Base-by-base conservation (phyloP, 30 jellyfish, hydroid and myxozoan species). In the Turritopsis dohrnii region DNA sequence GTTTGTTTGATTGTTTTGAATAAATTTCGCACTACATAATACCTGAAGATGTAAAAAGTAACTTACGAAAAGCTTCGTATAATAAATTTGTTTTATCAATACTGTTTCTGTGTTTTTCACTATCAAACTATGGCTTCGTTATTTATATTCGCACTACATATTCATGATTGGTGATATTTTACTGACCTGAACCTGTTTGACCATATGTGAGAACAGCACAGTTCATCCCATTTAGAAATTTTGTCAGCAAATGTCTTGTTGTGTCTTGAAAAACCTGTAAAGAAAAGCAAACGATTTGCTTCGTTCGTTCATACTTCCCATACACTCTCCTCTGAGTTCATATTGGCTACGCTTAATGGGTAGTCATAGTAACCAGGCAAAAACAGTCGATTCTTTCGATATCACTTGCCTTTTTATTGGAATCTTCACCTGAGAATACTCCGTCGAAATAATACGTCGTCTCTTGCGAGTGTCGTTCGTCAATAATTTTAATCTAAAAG, bases 131-230 rank as follows among this genome's bases (percentile, higher is more conserved):
- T n/a, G n/a, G n/a, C n/a, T n/a, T n/a, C n/a, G n/a, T n/a, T n/a
- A n/a, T n/a, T n/a, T n/a, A n/a, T n/a, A n/a, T n/a, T n/a, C n/a
- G n/a, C n/a, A n/a, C n/a, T n/a, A n/a, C 16, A n/a, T 4, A 21
- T 74, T 74, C 54, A 74, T 8, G n/a, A 22, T 21, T 75, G 4
- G 41, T 74, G 8, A 54, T 41, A 41, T 41, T 41, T 18, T 22
- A 60, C 95, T 52, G 30, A 93, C 98, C 98, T 65, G 98, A 88
- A 22, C 98, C 99, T 7, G 99, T 94, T 69, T 94, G 99, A 7
- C 99, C 99, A 77, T 94, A 94, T 16, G 99, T 94, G 31, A 94
- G 88, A n/a, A 94, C 79, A 54, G 99, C 99, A 86, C 99, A 87
- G 84, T 94, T 94, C 84, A 88, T 87, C 1, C 99, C 99, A 65